phyloP scores from a whole-genome alignment of 2,113 vertebrate species.

The Phyllopteryx taeniolatus region DNA sequence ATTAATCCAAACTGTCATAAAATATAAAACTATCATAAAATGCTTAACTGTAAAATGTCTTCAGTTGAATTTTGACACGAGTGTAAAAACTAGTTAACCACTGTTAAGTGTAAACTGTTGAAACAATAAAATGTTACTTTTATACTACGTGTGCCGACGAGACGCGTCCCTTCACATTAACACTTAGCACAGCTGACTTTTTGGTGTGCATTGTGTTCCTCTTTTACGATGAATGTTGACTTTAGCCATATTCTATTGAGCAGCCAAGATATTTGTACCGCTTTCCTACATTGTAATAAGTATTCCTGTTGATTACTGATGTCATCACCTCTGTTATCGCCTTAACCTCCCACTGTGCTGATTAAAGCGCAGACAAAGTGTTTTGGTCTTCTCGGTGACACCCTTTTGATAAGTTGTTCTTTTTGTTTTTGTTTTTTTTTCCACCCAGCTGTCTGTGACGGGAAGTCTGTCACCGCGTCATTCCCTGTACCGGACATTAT shows the following conservation, averaged over 20 bases:
- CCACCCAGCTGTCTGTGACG: conserved; percentile 75
- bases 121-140: neutral
- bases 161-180: too few relatives aligned
- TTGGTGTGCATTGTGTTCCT: neutral
- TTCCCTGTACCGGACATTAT: conserved; percentile 87
- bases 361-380: neutral
- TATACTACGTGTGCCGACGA: neutral
- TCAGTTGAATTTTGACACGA: neutral
- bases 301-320: conserved; percentile 49
- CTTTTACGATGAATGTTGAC: neutral
- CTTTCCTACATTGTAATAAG: neutral
- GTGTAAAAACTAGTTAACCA: neutral
- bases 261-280: neutral
- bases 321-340: conserved; percentile 27
- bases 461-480: conserved; percentile 82
- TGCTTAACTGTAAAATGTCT: too few relatives aligned
- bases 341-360: conserved; percentile 20
- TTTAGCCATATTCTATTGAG: neutral
- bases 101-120: neutral
- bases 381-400: neutral
- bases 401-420: conserved; percentile 11
- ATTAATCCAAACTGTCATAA: too few relatives aligned
- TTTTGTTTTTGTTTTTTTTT: neutral
- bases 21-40: too few relatives aligned
- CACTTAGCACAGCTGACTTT: neutral